These are phyloP conservation scores for Alligator mississippiensis DNA, from an alignment of 2,113 vertebrate species.

Conservation along the genomic window DNA sequence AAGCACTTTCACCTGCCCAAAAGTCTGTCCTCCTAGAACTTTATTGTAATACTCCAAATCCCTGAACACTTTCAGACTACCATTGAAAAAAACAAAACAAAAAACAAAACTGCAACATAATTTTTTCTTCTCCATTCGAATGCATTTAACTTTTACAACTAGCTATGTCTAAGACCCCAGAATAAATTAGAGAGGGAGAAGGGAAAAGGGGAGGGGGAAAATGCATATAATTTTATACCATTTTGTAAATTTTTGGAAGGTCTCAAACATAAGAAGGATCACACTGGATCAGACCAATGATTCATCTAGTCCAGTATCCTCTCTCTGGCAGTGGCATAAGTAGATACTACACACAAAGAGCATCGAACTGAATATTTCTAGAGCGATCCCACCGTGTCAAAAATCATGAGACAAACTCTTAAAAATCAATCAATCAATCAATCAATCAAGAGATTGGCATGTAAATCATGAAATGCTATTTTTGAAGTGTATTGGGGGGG, in stretches of 20 bases:
- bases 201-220: too few relatives aligned
- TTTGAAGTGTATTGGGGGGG: too few relatives aligned
- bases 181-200: not conserved
- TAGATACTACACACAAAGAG: not conserved
- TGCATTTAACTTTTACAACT: not conserved
- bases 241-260: not conserved
- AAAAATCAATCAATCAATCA: too few relatives aligned
- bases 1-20: not conserved
- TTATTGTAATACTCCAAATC: not conserved
- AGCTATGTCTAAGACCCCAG: not conserved
- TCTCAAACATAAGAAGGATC: not conserved
- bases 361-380: too few relatives aligned
- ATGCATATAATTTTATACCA: not conserved
- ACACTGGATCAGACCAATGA: not conserved
- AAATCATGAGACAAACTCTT: too few relatives aligned
- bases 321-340: not conserved
- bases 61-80: not conserved
- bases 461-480: too few relatives aligned
- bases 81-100: not conserved
- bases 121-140: not conserved
- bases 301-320: not conserved
- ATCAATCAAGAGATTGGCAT: too few relatives aligned
- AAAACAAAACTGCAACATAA: not conserved
- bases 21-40: not conserved
- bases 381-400: too few relatives aligned